Base-by-base conservation (phyloP, 2,888 invertebrate genomes). In the Salpingus planirostris region DNA sequence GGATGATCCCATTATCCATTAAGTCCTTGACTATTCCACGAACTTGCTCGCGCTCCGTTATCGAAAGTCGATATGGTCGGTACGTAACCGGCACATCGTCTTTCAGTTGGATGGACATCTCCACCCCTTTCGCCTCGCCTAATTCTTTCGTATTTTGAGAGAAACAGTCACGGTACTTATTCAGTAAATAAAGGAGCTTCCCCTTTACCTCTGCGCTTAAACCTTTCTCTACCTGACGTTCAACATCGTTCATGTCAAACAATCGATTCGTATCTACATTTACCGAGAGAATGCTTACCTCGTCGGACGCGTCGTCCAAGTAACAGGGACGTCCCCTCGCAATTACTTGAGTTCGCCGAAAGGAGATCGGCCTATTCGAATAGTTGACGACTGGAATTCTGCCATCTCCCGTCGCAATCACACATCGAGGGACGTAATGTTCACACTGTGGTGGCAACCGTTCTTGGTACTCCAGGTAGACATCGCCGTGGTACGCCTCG, bases 51-150 rank as follows among this genome's bases (percentile, higher is more conserved):
- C 36, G 31, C 13, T 40, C 38, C 2, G 11, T 8, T 6, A 22
- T 15, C 12, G 38, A 29, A 21, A 33, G 29, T 27, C 33, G 22
- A 13, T 43, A 42, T 10, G 40, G 37, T 23, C 29, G 13, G 14
- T 36, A 29, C 4, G 15, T 5, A 2, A 38, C 18, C 2, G 40
- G 38, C 15, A 34, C 33, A 11, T 38, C 29, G 27, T 40, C 35
- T 12, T 7, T 27, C 8, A 40, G 14, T 11, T 31, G 15, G 13
- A 33, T 40, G 7, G 26, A 27, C 34, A 38, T 34, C 15, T 34
- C 26, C 10, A 23, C 10, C 13, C 33, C 15, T n/a, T 27, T 25
- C 8, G 38, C 38, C n/a, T 24, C 15, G 2, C 36, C 40, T 5
- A 37, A 25, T 15, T 40, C 27, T 15, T 15, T 27, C 29, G 24